Conservation (phyloP, 2,113 vertebrate genomes). For the Dinomys branickii region DNA sequence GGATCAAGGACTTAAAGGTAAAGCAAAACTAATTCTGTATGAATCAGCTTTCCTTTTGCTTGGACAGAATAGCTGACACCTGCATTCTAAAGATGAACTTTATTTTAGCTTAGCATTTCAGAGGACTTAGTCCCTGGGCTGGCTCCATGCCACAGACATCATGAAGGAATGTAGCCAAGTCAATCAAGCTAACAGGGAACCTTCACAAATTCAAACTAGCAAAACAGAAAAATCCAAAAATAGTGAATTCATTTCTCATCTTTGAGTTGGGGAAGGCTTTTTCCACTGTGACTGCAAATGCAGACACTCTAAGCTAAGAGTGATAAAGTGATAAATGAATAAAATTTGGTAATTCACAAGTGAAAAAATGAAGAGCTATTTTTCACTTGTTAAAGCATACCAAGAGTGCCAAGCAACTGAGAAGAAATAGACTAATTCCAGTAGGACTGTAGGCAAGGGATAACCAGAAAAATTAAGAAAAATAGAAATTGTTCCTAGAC, state of each 20-base stretch:
- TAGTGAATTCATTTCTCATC: neutral
- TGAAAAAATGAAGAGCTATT: neutral
- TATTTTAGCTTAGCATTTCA: neutral
- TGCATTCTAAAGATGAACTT: neutral
- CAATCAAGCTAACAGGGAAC: neutral
- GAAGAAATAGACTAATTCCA: neutral
- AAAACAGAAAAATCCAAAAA: neutral
- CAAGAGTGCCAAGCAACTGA: neutral
- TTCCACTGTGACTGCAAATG: neutral
- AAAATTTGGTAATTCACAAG: neutral
- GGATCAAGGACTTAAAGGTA: neutral
- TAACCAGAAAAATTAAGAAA: neutral
- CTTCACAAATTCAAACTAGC: neutral
- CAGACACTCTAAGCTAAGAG: neutral
- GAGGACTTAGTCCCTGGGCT: neutral
- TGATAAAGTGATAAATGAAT: neutral
- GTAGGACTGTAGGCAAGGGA: neutral
- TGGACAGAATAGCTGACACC: neutral
- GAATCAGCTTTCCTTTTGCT: neutral
- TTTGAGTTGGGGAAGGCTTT: neutral
- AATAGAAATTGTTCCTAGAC: neutral
- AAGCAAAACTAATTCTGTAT: neutral
- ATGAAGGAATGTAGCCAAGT: neutral
- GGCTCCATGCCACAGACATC: neutral
- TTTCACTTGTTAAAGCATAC: neutral